Base-by-base conservation (phyloP, 2,113 vertebrate genomes). In the Triplophysa rosa region DNA sequence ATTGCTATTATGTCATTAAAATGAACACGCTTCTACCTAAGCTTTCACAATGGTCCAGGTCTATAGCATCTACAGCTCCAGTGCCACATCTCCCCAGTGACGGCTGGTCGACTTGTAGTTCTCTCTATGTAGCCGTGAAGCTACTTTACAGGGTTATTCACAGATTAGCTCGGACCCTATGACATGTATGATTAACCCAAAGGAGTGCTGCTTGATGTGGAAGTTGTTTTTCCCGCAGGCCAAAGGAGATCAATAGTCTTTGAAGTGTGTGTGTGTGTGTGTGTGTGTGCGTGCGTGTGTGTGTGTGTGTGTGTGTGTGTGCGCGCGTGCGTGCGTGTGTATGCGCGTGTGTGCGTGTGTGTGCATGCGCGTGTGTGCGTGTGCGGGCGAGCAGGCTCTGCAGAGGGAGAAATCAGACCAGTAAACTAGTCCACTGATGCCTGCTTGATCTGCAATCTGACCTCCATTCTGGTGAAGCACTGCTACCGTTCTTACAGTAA, bases 141-240 rank as follows among this genome's bases (percentile, higher is more conserved):
- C 21, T 74, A 24, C 40, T 24, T 29, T 74, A 19, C 72, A 63
- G 40, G 58, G 24, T 63, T 74, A 74, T 74, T 74, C 72, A 74
- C 72, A 74, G 40, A 74, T 74, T 61, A 74, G 9, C 40, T 29
- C 19, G 0, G 58, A 23, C 58, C 71, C 71, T 74, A 21, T 74
- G 72, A 63, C 72, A 74, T 74, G 23, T 74, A 63, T 74, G 72
- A 74, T 74, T 74, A 74, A 74, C 72, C 72, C 72, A 63, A 63
- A 61, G 40, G 58, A 74, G 72, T 45, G 23, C 72, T 47, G 59
- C 72, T 74, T 74, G 58, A 63, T 74, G 58, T 47, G 72, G 72
- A 74, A 74, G 58, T 74, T 74, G 72, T 74, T 74, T 62, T 74
- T 63, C 40, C 71, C 58, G 14, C 40, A 74, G 72, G 72, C 72